Evolutionary conservation across 1,140 invertebrate species (phyloP).

Genomic region (Sinella curviseta): DNA sequence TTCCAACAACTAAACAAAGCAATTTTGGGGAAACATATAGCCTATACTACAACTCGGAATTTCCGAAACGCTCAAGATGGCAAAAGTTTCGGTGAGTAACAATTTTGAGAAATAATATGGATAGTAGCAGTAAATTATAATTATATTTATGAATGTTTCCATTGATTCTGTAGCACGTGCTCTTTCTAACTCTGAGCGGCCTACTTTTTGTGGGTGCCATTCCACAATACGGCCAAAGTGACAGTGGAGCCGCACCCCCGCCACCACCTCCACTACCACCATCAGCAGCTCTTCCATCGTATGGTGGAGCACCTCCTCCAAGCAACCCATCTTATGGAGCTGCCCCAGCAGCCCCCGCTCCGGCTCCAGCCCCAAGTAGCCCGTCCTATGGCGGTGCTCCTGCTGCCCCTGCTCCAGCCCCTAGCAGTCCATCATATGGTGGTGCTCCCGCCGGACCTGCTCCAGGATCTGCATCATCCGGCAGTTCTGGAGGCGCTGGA

Average conservation of each 20-base stretch:
- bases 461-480: background rate
- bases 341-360: background rate
- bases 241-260: background rate
- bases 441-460: background rate
- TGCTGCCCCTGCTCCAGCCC: background rate
- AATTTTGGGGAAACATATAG: background rate
- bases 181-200: background rate
- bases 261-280: background rate
- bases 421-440: background rate
- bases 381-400: background rate
- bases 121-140: background rate
- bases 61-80: background rate
- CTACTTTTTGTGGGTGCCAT: background rate
- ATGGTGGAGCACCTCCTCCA: background rate
- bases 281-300: background rate
- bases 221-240: background rate
- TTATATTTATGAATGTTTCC: background rate
- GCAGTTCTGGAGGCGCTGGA: background rate
- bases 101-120: background rate
- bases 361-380: background rate
- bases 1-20: background rate
- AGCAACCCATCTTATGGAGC: too few species aligned
- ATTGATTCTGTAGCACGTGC: background rate
- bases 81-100: slow-evolving; percentile 4
- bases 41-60: background rate